Conservation (phyloP, 2,113 vertebrate species). For the Sula dactylatra region DNA sequence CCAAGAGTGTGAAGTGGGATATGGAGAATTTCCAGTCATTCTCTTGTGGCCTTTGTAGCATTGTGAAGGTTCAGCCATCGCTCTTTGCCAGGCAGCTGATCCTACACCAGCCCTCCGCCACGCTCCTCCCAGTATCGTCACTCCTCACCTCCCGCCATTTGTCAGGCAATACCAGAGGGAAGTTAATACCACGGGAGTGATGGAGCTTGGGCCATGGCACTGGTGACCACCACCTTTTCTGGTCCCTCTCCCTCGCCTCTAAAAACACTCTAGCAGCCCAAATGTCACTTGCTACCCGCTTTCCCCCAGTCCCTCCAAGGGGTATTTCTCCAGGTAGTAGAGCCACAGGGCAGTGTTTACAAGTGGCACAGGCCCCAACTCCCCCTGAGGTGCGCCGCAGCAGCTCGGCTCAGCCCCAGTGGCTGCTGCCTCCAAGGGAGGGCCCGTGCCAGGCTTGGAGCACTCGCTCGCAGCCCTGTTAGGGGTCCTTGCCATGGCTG, state of each 20-base stretch:
- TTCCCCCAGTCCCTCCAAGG: background rate
- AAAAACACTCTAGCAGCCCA: background rate
- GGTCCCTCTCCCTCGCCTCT: background rate
- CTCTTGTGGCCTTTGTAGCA: background rate
- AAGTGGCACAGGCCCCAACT: background rate
- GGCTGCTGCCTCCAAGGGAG: background rate
- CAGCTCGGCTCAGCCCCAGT: background rate
- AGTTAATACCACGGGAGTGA: background rate
- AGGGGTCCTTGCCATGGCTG: accelerated
- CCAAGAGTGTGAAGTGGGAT: accelerated
- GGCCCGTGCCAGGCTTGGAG: background rate
- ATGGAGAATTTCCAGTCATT: background rate
- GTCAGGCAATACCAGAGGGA: background rate
- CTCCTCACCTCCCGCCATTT: background rate
- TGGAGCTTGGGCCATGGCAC: accelerated
- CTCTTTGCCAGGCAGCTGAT: too few relatives aligned
- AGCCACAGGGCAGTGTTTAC: background rate
- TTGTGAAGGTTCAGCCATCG: accelerated
- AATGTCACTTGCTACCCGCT: too few relatives aligned
- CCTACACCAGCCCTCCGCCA: background rate
- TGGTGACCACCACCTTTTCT: background rate
- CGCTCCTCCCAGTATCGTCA: accelerated
- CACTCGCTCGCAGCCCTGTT: background rate
- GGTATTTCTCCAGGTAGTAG: accelerated
- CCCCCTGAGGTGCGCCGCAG: background rate